Conservation (phyloP, 2,888 invertebrate species). For the Trissolcus brochymenae region DNA sequence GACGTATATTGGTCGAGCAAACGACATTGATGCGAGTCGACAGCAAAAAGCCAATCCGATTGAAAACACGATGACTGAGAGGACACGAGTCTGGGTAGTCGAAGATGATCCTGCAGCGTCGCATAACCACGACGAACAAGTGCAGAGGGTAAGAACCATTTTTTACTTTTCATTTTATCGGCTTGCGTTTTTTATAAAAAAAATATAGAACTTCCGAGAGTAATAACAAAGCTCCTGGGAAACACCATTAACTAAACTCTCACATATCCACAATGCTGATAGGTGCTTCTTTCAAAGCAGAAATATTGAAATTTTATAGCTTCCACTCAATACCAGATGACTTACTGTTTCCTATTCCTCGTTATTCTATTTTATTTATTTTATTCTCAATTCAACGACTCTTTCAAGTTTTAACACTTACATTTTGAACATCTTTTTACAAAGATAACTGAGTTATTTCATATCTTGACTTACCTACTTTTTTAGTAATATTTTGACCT, state of each 20-base stretch:
- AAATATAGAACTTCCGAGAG: not conserved
- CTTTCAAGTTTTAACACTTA: too few species aligned
- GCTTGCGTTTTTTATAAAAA: constrained; percentile 10
- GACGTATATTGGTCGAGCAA: constrained; percentile 35
- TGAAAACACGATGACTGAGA: constrained; percentile 39
- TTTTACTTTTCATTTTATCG: not conserved
- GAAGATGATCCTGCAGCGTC: constrained; percentile 42
- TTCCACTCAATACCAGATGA: too few species aligned
- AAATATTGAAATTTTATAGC: too few species aligned
- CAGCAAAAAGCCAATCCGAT: constrained; percentile 51
- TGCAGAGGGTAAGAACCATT: constrained; percentile 49
- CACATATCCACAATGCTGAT: too few species aligned
- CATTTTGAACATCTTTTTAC: too few species aligned
- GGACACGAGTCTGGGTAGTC: constrained; percentile 36
- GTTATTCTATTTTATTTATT: not conserved
- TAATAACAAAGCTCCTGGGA: constrained; percentile 1
- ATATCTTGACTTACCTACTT: too few species aligned
- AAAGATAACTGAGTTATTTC: too few species aligned
- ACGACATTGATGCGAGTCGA: constrained; percentile 40
- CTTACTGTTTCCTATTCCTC: not conserved
- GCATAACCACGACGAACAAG: constrained; percentile 26
- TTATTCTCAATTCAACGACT: too few species aligned
- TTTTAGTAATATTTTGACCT: too few species aligned
- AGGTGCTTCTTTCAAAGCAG: too few species aligned
- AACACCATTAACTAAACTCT: too few species aligned